Percentiles rank a stretch among this genome's conserved stretches.
These are phyloP conservation scores for Macrobrachium nipponense DNA, from an alignment of 1,140 invertebrate genomes.

Conservation along the genomic window DNA sequence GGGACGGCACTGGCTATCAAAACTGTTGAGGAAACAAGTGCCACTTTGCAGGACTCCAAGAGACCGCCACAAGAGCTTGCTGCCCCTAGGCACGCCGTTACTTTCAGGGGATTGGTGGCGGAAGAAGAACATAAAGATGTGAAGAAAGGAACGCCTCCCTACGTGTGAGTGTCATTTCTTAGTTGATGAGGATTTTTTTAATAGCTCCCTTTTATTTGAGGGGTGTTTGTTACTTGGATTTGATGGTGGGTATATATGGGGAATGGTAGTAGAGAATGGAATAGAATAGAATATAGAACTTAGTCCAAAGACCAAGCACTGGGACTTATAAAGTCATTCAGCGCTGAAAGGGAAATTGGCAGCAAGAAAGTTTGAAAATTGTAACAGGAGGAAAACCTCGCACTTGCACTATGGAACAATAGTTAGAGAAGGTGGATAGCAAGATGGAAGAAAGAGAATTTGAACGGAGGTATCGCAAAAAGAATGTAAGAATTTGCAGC, in stretches of 20 bases:
- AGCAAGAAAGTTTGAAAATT: too few species aligned
- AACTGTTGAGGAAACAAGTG: conserved; percentile 34
- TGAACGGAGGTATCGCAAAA: too few species aligned
- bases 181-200: neutral
- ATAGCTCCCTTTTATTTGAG: too few species aligned
- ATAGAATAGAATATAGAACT: too few species aligned
- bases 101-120: conserved; percentile 43
- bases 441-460: too few species aligned
- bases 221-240: neutral
- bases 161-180: conserved; percentile 17
- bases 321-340: too few species aligned
- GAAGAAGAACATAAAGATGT: conserved; percentile 29
- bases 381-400: too few species aligned
- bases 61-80: conserved; percentile 29
- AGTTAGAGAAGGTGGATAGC: too few species aligned
- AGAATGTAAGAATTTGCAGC: too few species aligned
- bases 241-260: neutral
- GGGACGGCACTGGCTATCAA: conserved; percentile 15
- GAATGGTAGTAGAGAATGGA: neutral
- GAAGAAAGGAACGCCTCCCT: conserved; percentile 39
- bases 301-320: too few species aligned
- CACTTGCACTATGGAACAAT: too few species aligned
- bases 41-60: conserved; percentile 16
- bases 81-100: conserved; percentile 22
- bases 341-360: too few species aligned